Evolutionary conservation across 2,888 invertebrate genomes (phyloP), one percentile per base, ranked within the genome.

Genomic region (Sthenelais limicola): DNA sequence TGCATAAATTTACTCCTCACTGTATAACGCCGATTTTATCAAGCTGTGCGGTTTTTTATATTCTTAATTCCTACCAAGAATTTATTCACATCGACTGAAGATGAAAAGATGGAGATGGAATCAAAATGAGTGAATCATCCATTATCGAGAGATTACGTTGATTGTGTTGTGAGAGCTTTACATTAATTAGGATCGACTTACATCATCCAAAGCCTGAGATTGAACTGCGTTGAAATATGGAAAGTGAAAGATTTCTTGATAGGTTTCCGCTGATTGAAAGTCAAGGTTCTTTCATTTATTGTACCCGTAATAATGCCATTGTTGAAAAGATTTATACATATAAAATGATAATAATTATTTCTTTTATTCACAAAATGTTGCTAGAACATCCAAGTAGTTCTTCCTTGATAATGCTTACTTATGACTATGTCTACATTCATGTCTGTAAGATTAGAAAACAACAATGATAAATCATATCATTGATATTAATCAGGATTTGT

Each of bases 141-240:
- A n/a, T n/a, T n/a, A n/a, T n/a, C n/a, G n/a, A n/a, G n/a, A n/a
- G n/a, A n/a, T n/a, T n/a, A n/a, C n/a, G n/a, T n/a, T n/a, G n/a
- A n/a, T n/a, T n/a, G n/a, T n/a, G n/a, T n/a, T n/a, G n/a, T n/a
- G n/a, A n/a, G n/a, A n/a, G n/a, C n/a, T n/a, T n/a, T n/a, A n/a
- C n/a, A n/a, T n/a, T n/a, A n/a, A n/a, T n/a, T n/a, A n/a, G n/a
- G n/a, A 51, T n/a, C 15, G 28, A 82, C 84, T 82, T 80, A 92
- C 91, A 80, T 92, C 91, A 82, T 93, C 91, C 75, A 94, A 90
- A 12, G 93, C 91, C 78, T 88, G 89, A 0, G 93, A 93, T 83
- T 94, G 94, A 4, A 94, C 91, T 43, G 90, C 82, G 86, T 94
- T 94, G 86, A 94, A 94, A 82, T 89, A 91, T 32, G 90, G 90